Base-by-base conservation (phyloP, 2,888 invertebrate species). In the Erebia ligea region DNA sequence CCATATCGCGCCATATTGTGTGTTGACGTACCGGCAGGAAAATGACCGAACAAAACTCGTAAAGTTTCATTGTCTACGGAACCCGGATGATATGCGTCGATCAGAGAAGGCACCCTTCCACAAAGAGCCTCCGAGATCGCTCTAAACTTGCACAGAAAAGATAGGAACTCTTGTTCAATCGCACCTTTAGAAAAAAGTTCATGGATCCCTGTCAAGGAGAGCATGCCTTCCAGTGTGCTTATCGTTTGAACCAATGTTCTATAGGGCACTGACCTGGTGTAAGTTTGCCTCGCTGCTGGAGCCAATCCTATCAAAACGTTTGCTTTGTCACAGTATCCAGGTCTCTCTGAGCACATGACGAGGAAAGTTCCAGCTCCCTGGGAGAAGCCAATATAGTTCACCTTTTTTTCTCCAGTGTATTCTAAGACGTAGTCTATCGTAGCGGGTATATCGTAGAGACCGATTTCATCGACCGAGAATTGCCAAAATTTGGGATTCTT, bases 381-480 rank as follows among this genome's bases (percentile, higher is more conserved):
- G 0, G 97, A 97, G 82, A 97, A 97, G 0, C 97, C 98, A 6
- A 96, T 95, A 48, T 86, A 90, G 58, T 87, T 89, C 48, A 91
- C 65, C 52, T 84, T 87, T 0, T 78, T 73, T 1, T 75, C 73
- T 1, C 77, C 76, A 0, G 90, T 88, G 5, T 82, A 73, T 0
- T 82, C 72, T 8, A 91, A 70, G 1, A 91, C 82, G 57, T 87
- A 86, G 65, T 91, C 89, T 0, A 89, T 80, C 54, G 84, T 82
- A 0, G 96, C 95, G 1, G 98, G 97, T 1, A 98, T 79, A 83
- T 98, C 98, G 77, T 94, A 95, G 25, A 89, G 82, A 0, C 96
- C 97, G 81, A 97, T 96, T 81, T 97, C 95, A 80, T 98, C 96
- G 91, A 95, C 96, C 10, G 80, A 69, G 67, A 84, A 79, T 56